Percentiles rank a stretch among this genome's conserved stretches.
phyloP scores from a whole-genome alignment of 2,797 vertebrate genomes.

The Natrix natrix region DNA sequence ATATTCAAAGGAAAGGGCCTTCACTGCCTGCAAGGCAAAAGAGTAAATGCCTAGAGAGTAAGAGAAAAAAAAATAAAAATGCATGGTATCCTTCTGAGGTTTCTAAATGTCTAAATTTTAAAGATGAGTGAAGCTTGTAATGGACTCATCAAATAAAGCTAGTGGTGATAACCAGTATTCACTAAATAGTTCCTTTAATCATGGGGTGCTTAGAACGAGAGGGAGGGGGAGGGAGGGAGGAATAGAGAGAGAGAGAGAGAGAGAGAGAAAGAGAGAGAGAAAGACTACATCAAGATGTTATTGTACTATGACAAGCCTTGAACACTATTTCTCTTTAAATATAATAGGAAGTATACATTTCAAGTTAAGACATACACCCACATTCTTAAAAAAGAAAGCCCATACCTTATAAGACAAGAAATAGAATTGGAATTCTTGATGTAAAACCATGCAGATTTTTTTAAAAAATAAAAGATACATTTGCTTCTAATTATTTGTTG shows the following conservation, averaged over 20 bases:
- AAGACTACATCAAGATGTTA: not conserved
- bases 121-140: not conserved
- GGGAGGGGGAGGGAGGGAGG: no score
- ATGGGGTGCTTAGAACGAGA: not conserved
- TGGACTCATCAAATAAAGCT: not conserved
- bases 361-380: not conserved
- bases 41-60: not conserved
- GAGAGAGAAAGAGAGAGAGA: no score
- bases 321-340: not conserved
- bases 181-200: not conserved
- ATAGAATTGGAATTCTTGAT: not conserved
- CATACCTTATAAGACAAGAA: not conserved
- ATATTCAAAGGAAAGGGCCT: not conserved
- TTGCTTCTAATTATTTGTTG: not conserved
- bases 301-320: not conserved
- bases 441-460: not conserved
- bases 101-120: not conserved
- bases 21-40: not conserved
- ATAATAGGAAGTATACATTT: not conserved
- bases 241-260: no score
- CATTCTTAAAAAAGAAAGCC: not conserved
- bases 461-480: not conserved
- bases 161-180: not conserved
- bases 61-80: not conserved
- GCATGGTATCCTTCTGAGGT: not conserved